Evolutionary conservation across 2,797 vertebrate genomes (phyloP).

Genomic region (Apodemus agrarius): DNA sequence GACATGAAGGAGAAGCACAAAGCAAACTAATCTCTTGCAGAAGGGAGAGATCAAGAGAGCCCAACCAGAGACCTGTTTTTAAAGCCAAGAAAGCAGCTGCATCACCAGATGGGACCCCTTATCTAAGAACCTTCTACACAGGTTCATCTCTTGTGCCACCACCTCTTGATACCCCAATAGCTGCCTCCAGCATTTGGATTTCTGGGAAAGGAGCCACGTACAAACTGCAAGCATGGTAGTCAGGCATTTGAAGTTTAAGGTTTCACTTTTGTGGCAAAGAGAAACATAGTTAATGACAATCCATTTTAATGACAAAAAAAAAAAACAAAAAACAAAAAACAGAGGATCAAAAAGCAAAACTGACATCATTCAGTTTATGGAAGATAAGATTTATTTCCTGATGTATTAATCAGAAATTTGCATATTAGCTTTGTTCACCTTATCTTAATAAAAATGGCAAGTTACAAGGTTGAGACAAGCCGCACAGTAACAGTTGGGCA

Average conservation of each 20-base stretch:
- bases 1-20: background rate
- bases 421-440: background rate
- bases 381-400: background rate
- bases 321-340: constrained; percentile 14
- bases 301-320: constrained; percentile 23
- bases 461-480: background rate
- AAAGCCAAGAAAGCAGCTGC: background rate
- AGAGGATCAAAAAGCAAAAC: background rate
- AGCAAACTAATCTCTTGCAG: background rate
- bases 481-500: background rate
- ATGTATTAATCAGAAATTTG: background rate
- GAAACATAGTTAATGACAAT: constrained; percentile 23
- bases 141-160: background rate
- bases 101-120: too few species aligned
- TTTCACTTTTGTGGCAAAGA: background rate
- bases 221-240: background rate
- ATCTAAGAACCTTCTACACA: background rate
- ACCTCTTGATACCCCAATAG: fast-evolving
- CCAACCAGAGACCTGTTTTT: background rate
- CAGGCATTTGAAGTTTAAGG: background rate
- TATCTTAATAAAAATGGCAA: constrained; percentile 40
- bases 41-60: too few species aligned
- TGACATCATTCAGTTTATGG: background rate
- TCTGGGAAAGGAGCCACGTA: too few species aligned
- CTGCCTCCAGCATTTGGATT: background rate